Base-by-base conservation (phyloP, 2,888 invertebrate species). In the Tachina grossa region DNA sequence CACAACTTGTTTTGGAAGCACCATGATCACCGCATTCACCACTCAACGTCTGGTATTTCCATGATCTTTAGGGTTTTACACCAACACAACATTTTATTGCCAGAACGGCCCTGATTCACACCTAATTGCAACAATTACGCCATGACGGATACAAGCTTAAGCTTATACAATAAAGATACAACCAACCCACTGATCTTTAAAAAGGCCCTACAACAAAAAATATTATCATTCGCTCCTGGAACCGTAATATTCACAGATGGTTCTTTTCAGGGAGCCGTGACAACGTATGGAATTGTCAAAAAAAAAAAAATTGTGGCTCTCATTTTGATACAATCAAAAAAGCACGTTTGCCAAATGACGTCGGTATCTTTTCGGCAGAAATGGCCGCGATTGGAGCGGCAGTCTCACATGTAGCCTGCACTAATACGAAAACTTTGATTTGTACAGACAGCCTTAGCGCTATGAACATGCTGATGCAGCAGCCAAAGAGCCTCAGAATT, bases 361-460 rank as follows among this genome's bases (percentile, higher is more conserved):
- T 39, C 16, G 75, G 51, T 41, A 43, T 63, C 6, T 66, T 66
- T 45, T 11, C 45, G 8, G 76, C 76, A 5, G 76, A 66, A 16
- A n/a, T 66, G 9, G 57, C 22, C 4, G 57, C 77, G 8, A 59
- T 77, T 16, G 10, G 31, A 5, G 13, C 19, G 1, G 66, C 66
- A 6, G 57, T 66, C 22, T 16, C 45, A 11, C 45, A 47, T 39
- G 55, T 59, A 16, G 16, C 8, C 11, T 19, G 8, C 9, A 63
- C 4, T 11, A 63, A 45, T 8, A 1, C 8, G 13, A 75, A 22
- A 22, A 41, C 77, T 14, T 10, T 66, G 14, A 68, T 77, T 13
- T 77, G 66, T 13, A 68, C 66, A 4, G 77, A 77, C 39, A 77
- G 57, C 14, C 76, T 66, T 3, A 68, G 55, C 41, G 76, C 31